A percentile compares a stretch with the other conserved stretches of the same genome.
Conservation (phyloP, 2,888 invertebrate species). For the Eristalinus sepulchralis region DNA sequence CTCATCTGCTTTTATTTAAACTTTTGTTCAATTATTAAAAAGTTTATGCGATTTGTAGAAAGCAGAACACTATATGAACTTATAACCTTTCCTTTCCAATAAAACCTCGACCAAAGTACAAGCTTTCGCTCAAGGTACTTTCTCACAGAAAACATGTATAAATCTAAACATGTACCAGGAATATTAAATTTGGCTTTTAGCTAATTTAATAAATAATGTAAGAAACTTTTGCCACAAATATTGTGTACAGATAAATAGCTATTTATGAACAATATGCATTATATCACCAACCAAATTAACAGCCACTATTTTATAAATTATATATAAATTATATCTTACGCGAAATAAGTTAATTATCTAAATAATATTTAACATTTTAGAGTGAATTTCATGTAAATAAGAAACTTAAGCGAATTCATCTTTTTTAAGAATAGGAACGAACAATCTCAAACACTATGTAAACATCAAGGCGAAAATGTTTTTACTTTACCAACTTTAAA, state of each 20-base stretch:
- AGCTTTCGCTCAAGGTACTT: neutral
- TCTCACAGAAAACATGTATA: neutral
- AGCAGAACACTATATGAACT: no score
- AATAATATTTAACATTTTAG: no score
- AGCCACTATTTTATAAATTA: neutral
- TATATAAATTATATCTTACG: neutral
- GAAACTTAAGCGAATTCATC: no score
- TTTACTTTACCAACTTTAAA: no score
- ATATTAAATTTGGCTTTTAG: neutral
- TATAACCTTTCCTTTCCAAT: neutral
- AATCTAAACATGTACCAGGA: neutral
- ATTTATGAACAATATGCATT: neutral
- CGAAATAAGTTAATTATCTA: no score
- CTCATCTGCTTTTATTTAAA: conserved; percentile 36
- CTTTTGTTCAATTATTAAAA: neutral
- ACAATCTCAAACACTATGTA: no score
- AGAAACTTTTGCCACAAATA: neutral
- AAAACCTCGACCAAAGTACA: neutral
- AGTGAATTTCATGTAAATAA: no score
- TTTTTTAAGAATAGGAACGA: no score
- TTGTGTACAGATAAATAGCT: neutral
- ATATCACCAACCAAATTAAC: neutral
- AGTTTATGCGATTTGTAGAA: neutral
- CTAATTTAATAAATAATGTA: neutral
- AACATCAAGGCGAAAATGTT: no score